Evolutionary conservation across 1,140 invertebrate genomes (phyloP).

Genomic region (Oryctes rhinoceros): DNA sequence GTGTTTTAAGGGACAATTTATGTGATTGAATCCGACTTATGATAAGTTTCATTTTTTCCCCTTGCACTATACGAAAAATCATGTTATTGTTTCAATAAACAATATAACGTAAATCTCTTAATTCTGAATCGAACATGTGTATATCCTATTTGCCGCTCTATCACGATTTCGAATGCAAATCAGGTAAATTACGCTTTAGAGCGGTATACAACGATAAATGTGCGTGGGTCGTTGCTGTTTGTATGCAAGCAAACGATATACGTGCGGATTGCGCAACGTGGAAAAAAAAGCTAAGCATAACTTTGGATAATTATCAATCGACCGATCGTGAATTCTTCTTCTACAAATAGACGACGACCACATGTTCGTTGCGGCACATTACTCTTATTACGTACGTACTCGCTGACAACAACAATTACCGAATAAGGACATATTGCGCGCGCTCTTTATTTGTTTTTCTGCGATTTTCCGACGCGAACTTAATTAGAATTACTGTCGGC

Average conservation of each 20-base stretch:
- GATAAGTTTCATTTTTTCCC: too few relatives aligned
- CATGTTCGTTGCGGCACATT: neutral
- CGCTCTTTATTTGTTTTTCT: neutral
- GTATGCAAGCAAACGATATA: neutral
- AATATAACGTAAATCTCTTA: neutral
- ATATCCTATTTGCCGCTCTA: neutral
- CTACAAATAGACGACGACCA: conserved; percentile 13
- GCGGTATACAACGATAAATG: neutral
- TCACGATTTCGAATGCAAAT: conserved; percentile 42
- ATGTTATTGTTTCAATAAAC: too few relatives aligned
- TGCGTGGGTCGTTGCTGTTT: neutral
- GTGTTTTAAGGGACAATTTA: too few relatives aligned
- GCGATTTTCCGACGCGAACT: neutral
- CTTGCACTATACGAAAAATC: too few relatives aligned
- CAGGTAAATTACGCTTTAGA: neutral
- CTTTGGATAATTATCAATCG: neutral
- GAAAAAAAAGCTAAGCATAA: neutral
- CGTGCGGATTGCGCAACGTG: neutral
- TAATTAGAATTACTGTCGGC: neutral
- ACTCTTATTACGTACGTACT: neutral
- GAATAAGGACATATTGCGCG: conserved; percentile 24
- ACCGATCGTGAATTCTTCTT: neutral
- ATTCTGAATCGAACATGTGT: neutral
- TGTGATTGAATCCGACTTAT: too few relatives aligned
- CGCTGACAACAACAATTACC: conserved; percentile 30